phyloP scores from a whole-genome alignment of 2,113 vertebrate genomes.

The Todiramphus saurophagus region DNA sequence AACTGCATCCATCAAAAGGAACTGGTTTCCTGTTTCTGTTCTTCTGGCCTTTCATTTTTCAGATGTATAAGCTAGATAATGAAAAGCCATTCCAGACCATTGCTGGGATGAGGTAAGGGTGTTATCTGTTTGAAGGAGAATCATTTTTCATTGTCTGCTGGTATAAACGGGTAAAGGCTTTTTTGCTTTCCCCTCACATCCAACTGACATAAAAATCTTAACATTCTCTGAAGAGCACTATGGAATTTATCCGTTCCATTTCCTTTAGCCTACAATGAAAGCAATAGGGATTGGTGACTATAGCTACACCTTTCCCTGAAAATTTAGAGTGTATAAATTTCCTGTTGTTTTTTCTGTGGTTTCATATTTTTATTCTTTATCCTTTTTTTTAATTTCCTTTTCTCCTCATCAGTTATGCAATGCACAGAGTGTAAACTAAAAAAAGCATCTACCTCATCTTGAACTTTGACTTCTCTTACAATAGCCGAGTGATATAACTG shows the following conservation, averaged over 20 bases:
- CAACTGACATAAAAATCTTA: constrained; percentile 36
- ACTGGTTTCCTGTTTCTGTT: constrained; percentile 35
- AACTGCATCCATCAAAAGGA: constrained; percentile 49
- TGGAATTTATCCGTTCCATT: not conserved
- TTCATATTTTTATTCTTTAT: not conserved
- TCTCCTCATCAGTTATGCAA: not conserved
- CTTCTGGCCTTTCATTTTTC: constrained; percentile 48
- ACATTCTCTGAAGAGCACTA: not conserved
- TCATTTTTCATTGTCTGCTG: constrained; percentile 50
- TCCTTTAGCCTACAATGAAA: not conserved
- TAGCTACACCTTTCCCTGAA: not conserved
- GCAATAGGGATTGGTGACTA: not conserved
- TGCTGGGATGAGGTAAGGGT: constrained; percentile 31
- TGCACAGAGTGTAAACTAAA: accelerated
- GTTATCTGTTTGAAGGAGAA: constrained; percentile 44
- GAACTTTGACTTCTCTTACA: not conserved
- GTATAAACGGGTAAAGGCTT: not conserved
- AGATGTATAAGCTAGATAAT: constrained; percentile 47
- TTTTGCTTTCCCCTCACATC: constrained; percentile 36
- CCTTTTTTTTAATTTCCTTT: not conserved
- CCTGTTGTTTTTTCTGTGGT: not conserved
- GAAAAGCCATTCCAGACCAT: constrained; percentile 54
- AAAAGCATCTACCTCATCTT: not conserved
- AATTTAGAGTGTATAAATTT: not conserved
- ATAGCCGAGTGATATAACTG: not conserved